These are phyloP conservation scores for Ooceraea biroi DNA, from an alignment of 1,140 invertebrate species.

Conservation along the genomic window DNA sequence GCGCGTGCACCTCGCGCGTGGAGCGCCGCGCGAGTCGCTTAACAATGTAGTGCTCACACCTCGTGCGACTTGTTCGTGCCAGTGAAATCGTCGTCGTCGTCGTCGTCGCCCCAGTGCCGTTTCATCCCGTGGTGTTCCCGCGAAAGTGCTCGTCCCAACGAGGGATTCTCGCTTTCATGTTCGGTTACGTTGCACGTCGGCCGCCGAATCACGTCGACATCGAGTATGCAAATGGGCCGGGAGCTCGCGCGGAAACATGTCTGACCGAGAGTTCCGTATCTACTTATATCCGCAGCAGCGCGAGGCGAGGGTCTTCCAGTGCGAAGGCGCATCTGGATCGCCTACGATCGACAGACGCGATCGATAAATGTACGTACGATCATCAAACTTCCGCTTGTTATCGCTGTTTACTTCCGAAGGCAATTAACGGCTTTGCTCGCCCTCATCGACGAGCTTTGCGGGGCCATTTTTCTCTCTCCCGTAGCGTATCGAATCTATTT, in stretches of 20 bases:
- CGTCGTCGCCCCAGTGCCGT: not conserved
- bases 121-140: slow-evolving; percentile 31
- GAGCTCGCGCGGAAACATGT: not conserved
- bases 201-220: not conserved
- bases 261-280: not conserved
- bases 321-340: not conserved
- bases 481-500: not conserved
- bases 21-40: slow-evolving; percentile 36
- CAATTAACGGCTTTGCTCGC: slow-evolving; percentile 43
- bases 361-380: slow-evolving; percentile 28
- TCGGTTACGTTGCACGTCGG: too few relatives aligned
- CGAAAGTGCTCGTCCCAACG: not conserved
- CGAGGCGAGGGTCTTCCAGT: not conserved
- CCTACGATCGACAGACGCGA: not conserved
- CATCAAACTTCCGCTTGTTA: not conserved
- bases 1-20: slow-evolving; percentile 39
- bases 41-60: slow-evolving; percentile 55
- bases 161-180: slow-evolving; percentile 15
- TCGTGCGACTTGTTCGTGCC: not conserved
- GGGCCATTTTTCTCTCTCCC: too few relatives aligned
- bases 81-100: slow-evolving; percentile 33
- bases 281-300: not conserved
- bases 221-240: not conserved
- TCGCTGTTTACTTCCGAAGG: not conserved
- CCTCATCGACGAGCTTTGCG: not conserved